Evolutionary conservation across 1,140 invertebrate genomes (phyloP).

Genomic region (Octopus sinensis): DNA sequence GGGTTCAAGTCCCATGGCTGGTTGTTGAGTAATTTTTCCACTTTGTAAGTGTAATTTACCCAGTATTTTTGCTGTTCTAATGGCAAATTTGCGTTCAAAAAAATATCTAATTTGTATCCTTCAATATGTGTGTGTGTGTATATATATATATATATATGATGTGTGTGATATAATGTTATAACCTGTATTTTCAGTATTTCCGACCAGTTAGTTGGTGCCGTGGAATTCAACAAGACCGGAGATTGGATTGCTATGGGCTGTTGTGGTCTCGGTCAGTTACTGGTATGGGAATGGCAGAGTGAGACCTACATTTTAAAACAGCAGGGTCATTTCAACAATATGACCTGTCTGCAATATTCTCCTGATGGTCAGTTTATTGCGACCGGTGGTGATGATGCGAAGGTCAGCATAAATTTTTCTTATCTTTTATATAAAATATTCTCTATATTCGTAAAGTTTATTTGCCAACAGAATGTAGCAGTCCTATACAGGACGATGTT

Average conservation of each 20-base stretch:
- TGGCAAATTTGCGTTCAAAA: too few species aligned
- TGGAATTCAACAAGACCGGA: slow-evolving; percentile 79
- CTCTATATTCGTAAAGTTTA: too few species aligned
- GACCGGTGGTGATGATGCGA: slow-evolving; percentile 92
- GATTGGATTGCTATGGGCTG: slow-evolving; percentile 87
- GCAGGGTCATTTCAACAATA: slow-evolving; percentile 87
- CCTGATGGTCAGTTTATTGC: slow-evolving; percentile 85
- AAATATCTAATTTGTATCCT: slow-evolving; percentile 8
- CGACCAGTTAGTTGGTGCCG: slow-evolving; percentile 75
- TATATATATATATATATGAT: too few species aligned
- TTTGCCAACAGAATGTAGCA: too few species aligned
- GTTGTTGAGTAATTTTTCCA: too few species aligned
- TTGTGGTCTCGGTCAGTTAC: slow-evolving; percentile 81
- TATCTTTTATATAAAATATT: too few species aligned
- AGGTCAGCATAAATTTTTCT: slow-evolving; percentile 60
- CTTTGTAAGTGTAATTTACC: too few species aligned
- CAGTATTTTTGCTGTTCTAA: too few species aligned
- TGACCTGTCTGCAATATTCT: slow-evolving; percentile 81
- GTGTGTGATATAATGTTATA: too few species aligned
- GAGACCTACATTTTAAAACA: slow-evolving; percentile 98
- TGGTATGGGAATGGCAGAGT: slow-evolving; percentile 99
- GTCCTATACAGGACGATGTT: too few species aligned
- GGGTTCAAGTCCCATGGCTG: too few species aligned
- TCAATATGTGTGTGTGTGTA: too few species aligned
- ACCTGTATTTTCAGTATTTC: slow-evolving; percentile 42